These are phyloP conservation scores for Stylophora pistillata DNA, from an alignment of 64 coral and sea anemone species.

Conservation along the genomic window DNA sequence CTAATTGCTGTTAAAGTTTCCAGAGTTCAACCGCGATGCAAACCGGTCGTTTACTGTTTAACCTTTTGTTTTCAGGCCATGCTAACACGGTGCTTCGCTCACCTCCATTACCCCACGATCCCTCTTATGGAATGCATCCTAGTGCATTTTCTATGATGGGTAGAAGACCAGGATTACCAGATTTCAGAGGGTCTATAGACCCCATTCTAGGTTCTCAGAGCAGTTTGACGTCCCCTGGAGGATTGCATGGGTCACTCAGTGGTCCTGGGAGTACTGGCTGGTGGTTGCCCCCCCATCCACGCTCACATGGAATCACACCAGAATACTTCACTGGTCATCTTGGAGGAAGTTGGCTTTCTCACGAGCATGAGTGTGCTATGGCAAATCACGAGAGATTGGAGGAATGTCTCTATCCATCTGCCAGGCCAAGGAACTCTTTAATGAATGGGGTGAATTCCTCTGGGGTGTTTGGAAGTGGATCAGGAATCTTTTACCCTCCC, in stretches of 20 bases:
- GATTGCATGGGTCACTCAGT: conserved; percentile 69
- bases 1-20: conserved; percentile 8
- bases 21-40: background rate
- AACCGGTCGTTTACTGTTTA: conserved; percentile 32
- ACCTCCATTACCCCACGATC: conserved; percentile 95
- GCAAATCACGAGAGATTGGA: conserved; percentile 70
- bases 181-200: conserved; percentile 75
- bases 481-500: conserved; percentile 92
- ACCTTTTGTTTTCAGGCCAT: conserved; percentile 83
- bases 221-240: conserved; percentile 80
- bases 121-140: conserved; percentile 88
- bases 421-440: conserved; percentile 58
- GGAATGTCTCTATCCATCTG: conserved; percentile 51
- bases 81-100: conserved; percentile 90
- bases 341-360: conserved; percentile 66
- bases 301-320: conserved; percentile 72
- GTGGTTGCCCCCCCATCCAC: conserved; percentile 92
- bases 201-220: conserved; percentile 83
- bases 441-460: conserved; percentile 84
- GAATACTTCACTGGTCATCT: conserved; percentile 84
- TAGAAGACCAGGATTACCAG: conserved; percentile 83
- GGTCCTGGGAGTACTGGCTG: conserved; percentile 64
- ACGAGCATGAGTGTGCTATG: conserved; percentile 80
- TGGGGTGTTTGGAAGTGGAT: conserved; percentile 74
- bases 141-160: conserved; percentile 98